These are phyloP conservation scores for Cynoglossus semilaevis DNA, from an alignment of 2,113 vertebrate genomes.

Conservation along the genomic window DNA sequence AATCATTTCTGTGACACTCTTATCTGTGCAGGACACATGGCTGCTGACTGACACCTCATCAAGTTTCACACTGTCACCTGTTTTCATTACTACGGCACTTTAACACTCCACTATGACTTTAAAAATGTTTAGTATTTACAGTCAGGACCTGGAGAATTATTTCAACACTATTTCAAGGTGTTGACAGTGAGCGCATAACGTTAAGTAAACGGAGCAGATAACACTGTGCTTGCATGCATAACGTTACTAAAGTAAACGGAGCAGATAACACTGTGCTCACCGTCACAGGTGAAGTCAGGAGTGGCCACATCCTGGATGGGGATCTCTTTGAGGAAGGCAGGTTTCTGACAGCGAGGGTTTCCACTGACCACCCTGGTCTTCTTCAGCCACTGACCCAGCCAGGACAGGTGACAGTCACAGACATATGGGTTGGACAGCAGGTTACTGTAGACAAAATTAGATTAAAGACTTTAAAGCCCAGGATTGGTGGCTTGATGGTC, in stretches of 20 bases:
- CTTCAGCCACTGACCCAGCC: slow-evolving; percentile 95
- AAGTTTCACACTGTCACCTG: slow-evolving; percentile 14
- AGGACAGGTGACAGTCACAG: slow-evolving; percentile 96
- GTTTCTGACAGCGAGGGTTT: slow-evolving; percentile 96
- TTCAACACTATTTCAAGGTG: not conserved
- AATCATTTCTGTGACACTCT: slow-evolving; percentile 8
- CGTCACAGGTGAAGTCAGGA: slow-evolving; percentile 96
- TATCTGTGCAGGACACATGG: slow-evolving; percentile 30
- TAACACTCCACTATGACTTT: not conserved
- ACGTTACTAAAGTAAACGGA: not conserved
- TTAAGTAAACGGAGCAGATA: not conserved
- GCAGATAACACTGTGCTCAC: slow-evolving; percentile 64
- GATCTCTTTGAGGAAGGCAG: slow-evolving; percentile 96
- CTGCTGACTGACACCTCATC: slow-evolving; percentile 28
- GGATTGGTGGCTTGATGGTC: too few relatives aligned
- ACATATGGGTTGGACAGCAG: slow-evolving; percentile 95
- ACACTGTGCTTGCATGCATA: not conserved
- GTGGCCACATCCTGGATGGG: slow-evolving; percentile 95
- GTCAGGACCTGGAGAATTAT: not conserved
- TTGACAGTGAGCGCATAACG: not conserved
- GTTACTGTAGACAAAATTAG: slow-evolving; percentile 77
- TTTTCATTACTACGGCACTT: not conserved
- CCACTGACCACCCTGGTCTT: slow-evolving; percentile 94
- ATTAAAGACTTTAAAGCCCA: too few relatives aligned
- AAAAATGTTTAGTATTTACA: not conserved